These are phyloP conservation scores for Dromas ardeola DNA, from an alignment of 2,113 vertebrate species.

Conservation along the genomic window DNA sequence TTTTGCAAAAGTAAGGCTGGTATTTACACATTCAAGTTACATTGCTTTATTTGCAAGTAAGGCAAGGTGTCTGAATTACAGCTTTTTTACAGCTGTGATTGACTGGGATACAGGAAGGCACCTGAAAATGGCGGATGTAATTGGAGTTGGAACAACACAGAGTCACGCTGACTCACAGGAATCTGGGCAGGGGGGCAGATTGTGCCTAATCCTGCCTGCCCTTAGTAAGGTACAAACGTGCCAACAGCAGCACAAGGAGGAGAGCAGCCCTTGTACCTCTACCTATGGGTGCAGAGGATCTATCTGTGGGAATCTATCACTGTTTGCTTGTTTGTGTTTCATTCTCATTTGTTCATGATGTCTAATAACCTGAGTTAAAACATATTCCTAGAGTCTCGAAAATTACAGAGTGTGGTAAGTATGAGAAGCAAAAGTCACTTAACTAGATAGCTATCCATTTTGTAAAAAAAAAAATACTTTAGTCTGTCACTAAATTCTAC, in stretches of 20 bases:
- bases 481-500: neutral
- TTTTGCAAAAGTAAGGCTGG: neutral
- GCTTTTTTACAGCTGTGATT: neutral
- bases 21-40: neutral
- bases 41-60: neutral
- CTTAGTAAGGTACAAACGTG: neutral
- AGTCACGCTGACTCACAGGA: neutral
- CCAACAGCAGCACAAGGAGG: neutral
- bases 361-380: neutral
- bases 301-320: neutral
- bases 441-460: neutral
- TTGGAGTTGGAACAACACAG: neutral
- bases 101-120: neutral
- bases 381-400: neutral
- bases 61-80: neutral
- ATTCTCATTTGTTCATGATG: neutral
- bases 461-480: neutral
- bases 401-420: neutral
- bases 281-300: neutral
- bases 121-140: neutral
- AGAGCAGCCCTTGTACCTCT: neutral
- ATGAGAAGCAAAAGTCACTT: neutral
- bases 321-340: accelerated
- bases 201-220: neutral
- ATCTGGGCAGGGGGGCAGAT: neutral